Conservation (phyloP, 1,140 invertebrate species). For the Akabosia matsudoensis region DNA sequence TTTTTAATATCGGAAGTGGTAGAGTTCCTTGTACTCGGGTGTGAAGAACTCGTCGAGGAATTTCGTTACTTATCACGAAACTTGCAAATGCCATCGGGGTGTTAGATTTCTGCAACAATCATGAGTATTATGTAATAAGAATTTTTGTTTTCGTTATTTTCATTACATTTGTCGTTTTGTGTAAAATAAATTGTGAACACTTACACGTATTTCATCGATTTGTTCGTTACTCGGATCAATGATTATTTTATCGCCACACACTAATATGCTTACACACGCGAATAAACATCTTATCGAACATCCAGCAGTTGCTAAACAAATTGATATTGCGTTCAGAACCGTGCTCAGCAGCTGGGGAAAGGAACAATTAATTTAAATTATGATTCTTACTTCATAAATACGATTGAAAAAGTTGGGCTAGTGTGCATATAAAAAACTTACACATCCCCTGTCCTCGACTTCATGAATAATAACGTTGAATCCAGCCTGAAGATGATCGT, state of each 20-base stretch:
- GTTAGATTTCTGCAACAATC: too few relatives aligned
- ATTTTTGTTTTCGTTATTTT: too few relatives aligned
- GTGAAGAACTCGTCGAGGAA: too few relatives aligned
- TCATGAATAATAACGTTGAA: conserved; percentile 46
- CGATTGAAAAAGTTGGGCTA: too few relatives aligned
- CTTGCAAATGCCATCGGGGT: too few relatives aligned
- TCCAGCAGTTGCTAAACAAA: conserved; percentile 35
- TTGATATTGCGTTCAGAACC: conserved; percentile 34
- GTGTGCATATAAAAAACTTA: too few relatives aligned
- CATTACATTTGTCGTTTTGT: too few relatives aligned
- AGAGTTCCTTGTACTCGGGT: too few relatives aligned
- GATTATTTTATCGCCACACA: conserved; percentile 9
- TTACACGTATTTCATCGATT: not conserved
- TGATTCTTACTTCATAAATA: not conserved
- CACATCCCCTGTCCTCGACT: conserved; percentile 44
- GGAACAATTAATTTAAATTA: conserved; percentile 20
- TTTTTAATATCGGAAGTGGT: too few relatives aligned
- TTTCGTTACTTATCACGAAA: too few relatives aligned
- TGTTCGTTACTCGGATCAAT: conserved; percentile 35
- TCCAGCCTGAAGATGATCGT: conserved; percentile 33
- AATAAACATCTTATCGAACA: conserved; percentile 35
- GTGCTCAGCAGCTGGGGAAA: conserved; percentile 32
- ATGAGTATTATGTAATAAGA: too few relatives aligned
- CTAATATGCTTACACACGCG: conserved; percentile 33
- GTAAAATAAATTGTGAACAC: not conserved